These are phyloP conservation scores for Bombus superbus DNA, from an alignment of 1,140 invertebrate species.

Conservation along the genomic window DNA sequence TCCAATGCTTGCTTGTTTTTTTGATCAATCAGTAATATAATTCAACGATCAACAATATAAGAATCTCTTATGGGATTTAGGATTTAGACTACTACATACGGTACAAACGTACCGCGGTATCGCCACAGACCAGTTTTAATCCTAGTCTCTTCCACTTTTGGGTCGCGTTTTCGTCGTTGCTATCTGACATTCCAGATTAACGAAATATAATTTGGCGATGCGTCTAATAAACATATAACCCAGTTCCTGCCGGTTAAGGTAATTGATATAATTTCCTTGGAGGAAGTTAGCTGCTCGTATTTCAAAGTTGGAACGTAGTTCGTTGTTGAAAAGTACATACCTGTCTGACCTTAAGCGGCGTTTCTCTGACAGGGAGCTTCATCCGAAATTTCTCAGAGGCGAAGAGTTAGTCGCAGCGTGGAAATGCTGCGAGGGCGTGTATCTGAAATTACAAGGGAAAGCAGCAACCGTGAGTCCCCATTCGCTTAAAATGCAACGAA, in stretches of 20 bases:
- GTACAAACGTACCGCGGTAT: no score
- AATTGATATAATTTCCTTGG: background rate
- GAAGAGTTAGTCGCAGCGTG: background rate
- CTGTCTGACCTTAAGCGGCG: background rate
- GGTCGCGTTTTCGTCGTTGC: background rate
- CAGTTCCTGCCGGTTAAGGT: background rate
- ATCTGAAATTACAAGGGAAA: background rate
- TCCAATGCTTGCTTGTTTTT: no score
- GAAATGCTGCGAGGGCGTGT: background rate
- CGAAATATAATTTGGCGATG: background rate
- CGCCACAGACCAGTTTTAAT: no score
- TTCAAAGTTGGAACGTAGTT: background rate
- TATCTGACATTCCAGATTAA: background rate
- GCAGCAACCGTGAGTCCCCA: no score
- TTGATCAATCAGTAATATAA: no score
- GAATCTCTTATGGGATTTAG: no score
- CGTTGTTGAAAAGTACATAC: background rate
- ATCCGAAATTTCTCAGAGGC: background rate
- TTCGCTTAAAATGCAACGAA: background rate
- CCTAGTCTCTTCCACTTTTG: no score
- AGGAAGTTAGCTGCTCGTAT: background rate
- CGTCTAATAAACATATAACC: background rate
- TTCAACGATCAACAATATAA: no score
- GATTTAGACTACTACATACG: no score
- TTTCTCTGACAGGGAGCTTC: background rate